Percentiles rank a stretch among this genome's conserved stretches.
Conservation (phyloP, 2,113 vertebrate species). For the Talpa occidentalis region DNA sequence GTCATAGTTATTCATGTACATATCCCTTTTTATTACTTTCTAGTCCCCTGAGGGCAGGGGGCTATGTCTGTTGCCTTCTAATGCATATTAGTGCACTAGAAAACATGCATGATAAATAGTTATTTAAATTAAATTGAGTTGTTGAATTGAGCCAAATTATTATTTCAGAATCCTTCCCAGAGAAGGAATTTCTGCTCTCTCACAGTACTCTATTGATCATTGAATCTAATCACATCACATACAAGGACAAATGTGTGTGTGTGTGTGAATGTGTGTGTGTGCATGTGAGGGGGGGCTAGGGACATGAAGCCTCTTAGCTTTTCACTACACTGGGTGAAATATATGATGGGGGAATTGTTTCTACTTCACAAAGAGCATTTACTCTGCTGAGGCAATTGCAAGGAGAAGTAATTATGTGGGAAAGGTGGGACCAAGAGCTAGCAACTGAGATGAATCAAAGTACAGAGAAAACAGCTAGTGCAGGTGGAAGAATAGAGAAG, state of each 20-base stretch:
- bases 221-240: not conserved
- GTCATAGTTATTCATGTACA: not conserved
- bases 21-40: not conserved
- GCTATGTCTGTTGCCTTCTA: not conserved
- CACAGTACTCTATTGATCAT: not conserved
- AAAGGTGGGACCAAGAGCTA: not conserved
- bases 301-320: not conserved
- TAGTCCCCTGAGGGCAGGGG: not conserved
- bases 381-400: not conserved
- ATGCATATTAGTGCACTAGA: not conserved
- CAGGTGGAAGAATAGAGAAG: not conserved
- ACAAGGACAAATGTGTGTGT: not conserved
- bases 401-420: not conserved
- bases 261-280: not conserved
- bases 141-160: not conserved
- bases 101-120: not conserved
- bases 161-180: slow-evolving; percentile 7
- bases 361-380: not conserved
- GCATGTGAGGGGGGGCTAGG: no score
- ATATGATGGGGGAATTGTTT: not conserved
- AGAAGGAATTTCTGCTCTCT: not conserved
- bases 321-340: not conserved
- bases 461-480: not conserved
- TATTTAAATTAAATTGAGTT: not conserved
- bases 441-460: not conserved